A percentile compares a stretch with the other conserved stretches of the same genome.
Conservation (phyloP, 2,797 vertebrate species). For the Phyllotis vaccarum region DNA sequence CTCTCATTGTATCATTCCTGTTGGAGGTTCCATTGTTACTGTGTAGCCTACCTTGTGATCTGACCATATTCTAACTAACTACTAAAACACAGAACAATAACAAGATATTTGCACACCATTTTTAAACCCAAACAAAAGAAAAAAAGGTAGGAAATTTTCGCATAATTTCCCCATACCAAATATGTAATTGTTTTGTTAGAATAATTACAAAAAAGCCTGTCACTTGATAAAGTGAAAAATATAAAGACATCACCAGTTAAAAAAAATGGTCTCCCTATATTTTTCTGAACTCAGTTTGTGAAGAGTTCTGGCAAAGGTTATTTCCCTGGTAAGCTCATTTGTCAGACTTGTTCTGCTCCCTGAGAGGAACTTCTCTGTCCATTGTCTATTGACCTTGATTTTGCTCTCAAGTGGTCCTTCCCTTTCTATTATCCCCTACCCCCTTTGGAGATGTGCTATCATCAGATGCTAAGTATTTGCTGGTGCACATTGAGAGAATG, state of each 20-base stretch:
- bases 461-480: neutral
- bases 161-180: neutral
- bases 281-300: neutral
- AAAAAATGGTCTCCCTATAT: neutral
- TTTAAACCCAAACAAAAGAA: neutral
- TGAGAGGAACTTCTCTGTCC: neutral
- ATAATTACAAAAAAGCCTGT: neutral
- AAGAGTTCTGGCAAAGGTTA: neutral
- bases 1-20: neutral
- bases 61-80: neutral
- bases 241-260: neutral
- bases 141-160: neutral
- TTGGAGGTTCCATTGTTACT: neutral
- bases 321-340: neutral
- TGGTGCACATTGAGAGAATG: neutral
- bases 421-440: neutral
- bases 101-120: neutral
- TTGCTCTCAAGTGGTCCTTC: neutral
- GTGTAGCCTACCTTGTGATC: fast-evolving
- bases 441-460: neutral
- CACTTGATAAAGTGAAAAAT: neutral
- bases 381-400: neutral
- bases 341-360: neutral
- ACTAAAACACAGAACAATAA: neutral
- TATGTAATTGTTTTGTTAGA: neutral